Percentiles rank a stretch among this genome's conserved stretches.
Evolutionary conservation across 2,797 vertebrate genomes (phyloP).

Genomic region (Synanceia verrucosa): DNA sequence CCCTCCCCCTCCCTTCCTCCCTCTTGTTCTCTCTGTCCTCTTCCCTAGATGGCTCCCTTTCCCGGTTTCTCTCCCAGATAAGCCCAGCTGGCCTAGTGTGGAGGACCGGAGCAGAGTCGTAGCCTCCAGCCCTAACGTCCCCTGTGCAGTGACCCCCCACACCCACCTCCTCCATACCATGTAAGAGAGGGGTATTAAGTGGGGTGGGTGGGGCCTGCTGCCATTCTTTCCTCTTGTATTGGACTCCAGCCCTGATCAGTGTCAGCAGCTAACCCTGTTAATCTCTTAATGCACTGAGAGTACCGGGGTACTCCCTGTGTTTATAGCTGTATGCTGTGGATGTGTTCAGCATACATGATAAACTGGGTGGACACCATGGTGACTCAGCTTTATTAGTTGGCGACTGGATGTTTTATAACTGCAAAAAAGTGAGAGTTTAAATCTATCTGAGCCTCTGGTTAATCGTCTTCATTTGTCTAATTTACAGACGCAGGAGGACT

Average conservation of each 20-base stretch:
- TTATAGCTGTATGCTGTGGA: constrained; percentile 29
- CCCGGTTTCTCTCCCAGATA: constrained; percentile 62
- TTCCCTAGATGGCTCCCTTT: constrained; percentile 78
- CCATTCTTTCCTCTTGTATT: constrained; percentile 46
- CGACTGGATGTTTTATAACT: constrained; percentile 12
- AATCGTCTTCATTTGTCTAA: background rate
- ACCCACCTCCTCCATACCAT: constrained; percentile 3
- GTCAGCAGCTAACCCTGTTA: constrained; percentile 76
- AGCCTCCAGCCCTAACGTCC: constrained; percentile 39
- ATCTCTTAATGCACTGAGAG: constrained; percentile 80
- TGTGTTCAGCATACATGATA: constrained; percentile 34
- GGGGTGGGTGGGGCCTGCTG: constrained; percentile 37
- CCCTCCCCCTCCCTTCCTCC: constrained; percentile 26
- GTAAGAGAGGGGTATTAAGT: constrained; percentile 57
- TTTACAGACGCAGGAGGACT: background rate
- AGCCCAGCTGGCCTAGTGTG: constrained; percentile 32
- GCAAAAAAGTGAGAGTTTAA: constrained; percentile 22
- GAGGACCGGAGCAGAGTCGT: constrained; percentile 38
- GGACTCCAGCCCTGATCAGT: constrained; percentile 70
- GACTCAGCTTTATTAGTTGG: constrained; percentile 37
- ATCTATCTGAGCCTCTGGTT: background rate
- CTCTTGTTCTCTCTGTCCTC: constrained; percentile 61
- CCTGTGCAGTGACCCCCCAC: constrained; percentile 37
- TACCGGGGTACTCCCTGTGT: constrained; percentile 41
- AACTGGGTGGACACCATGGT: constrained; percentile 26